A percentile compares a stretch with the other conserved stretches of the same genome.
These are phyloP conservation scores for Coleophora deauratella DNA, from an alignment of 2,888 invertebrate species.

Conservation along the genomic window DNA sequence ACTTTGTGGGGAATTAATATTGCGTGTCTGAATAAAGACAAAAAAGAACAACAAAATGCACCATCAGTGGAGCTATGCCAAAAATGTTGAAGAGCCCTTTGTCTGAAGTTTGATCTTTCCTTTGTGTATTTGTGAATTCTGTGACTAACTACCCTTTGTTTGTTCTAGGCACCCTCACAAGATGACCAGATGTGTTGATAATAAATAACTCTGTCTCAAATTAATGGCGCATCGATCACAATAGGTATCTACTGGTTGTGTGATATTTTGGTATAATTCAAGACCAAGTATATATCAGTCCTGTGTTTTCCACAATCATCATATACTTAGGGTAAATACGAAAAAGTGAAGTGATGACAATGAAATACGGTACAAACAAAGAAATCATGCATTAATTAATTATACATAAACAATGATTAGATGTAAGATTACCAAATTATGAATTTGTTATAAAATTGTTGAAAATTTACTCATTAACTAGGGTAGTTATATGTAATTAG, in stretches of 20 bases:
- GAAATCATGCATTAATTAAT: slow-evolving; percentile 22
- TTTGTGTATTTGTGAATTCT: too few relatives aligned
- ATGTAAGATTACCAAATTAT: slow-evolving; percentile 39
- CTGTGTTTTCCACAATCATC: too few relatives aligned
- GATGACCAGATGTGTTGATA: slow-evolving; percentile 70
- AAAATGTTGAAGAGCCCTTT: too few relatives aligned
- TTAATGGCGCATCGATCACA: slow-evolving; percentile 10
- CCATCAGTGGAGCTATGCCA: too few relatives aligned
- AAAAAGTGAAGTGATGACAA: slow-evolving; percentile 1
- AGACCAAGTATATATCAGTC: too few relatives aligned
- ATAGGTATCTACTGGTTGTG: slow-evolving; percentile 19
- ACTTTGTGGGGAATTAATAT: too few relatives aligned
- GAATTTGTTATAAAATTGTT: slow-evolving; percentile 50
- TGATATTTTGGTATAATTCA: neutral
- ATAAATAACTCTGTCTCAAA: neutral
- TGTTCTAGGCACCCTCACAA: slow-evolving; percentile 63
- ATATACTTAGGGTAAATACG: too few relatives aligned
- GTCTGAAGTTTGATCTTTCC: too few relatives aligned
- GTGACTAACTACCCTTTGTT: slow-evolving; percentile 11
- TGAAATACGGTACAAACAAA: slow-evolving; percentile 43
- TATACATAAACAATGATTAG: slow-evolving; percentile 27
- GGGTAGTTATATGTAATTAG: too few relatives aligned
- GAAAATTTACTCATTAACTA: slow-evolving; percentile 29
- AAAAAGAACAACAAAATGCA: too few relatives aligned
- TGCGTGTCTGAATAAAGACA: too few relatives aligned